Conservation (phyloP, 2,113 vertebrate genomes). For the Ptyas mucosa region DNA sequence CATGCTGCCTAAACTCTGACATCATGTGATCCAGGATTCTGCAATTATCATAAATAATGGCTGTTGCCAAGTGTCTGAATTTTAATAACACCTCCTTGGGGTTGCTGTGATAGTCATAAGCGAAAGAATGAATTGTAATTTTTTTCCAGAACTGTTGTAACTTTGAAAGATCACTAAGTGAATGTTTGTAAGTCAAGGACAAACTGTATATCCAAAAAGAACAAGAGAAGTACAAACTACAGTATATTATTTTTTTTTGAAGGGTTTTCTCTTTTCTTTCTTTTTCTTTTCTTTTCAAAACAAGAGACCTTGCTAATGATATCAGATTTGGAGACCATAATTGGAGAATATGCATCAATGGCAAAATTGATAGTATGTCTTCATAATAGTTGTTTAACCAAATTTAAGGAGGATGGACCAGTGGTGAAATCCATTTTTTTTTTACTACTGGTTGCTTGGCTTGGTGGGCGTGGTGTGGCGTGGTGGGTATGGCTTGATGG, state of each 20-base stretch:
- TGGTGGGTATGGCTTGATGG: too few species aligned
- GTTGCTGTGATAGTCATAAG: not conserved
- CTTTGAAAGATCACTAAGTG: not conserved
- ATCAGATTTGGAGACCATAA: not conserved
- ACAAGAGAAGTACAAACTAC: not conserved
- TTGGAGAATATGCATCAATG: not conserved
- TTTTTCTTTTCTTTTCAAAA: not conserved
- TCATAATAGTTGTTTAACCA: not conserved
- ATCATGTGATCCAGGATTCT: not conserved
- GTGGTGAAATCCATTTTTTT: too few species aligned
- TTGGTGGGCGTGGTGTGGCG: too few species aligned
- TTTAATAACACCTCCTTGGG: not conserved
- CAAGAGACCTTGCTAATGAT: not conserved
- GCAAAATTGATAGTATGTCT: not conserved
- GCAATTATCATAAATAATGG: not conserved
- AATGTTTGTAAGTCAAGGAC: not conserved
- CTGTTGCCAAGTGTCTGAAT: not conserved
- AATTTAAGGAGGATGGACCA: too few species aligned
- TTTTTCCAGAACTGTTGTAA: not conserved
- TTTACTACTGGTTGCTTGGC: too few species aligned
- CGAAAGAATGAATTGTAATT: not conserved
- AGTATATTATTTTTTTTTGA: not conserved
- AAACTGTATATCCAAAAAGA: not conserved
- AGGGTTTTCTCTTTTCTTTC: not conserved
- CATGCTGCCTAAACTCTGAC: too few species aligned